Base-by-base conservation (phyloP, 2,797 vertebrate species). In the Lycodopsis pacificus region DNA sequence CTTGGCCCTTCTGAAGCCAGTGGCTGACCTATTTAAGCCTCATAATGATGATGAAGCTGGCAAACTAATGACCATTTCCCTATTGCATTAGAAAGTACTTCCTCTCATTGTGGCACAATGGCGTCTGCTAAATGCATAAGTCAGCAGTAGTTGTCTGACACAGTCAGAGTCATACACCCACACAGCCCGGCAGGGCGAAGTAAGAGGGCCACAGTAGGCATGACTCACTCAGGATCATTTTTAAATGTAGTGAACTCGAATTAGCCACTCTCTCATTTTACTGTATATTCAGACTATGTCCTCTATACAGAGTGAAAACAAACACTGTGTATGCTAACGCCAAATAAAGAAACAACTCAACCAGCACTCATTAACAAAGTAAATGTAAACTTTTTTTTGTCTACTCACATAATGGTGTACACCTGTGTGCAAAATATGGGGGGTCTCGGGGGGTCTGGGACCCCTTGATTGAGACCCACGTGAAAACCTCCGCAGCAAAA, bases 11-110 rank as follows among this genome's bases (percentile, higher is more conserved):
- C 80, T 64, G 57, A 78, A 86, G 69, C 81, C 81, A 69, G 36
- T 30, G 30, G 38, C 76, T 89, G 88, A 86, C 87, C 89, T 85
- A 81, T 90, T 91, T 83, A 83, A 84, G 69, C 53, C 66, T 73
- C 73, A 42, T 90, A 78, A 91, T 88, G 81, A 88, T 89, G 83
- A 89, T 83, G 82, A 88, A 86, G 77, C 77, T 64, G 75, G 76
- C 71, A 66, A 86, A 77, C 81, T 90, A 88, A 90, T 87, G 85
- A 82, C 65, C 83, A 70, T 88, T 84, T 87, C 86, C 87, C 70
- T 22, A 57, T 83, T 86, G 83, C 89, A 85, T 89, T 91, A 82
- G 79, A 77, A 72, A 87, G 77, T 77, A 82, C 80, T 88, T 90
- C 87, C 78, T 77, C 65, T 84, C 73, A 74, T 79, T 79, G 75